A percentile compares a stretch with the other conserved stretches of the same genome.
Conservation (phyloP, 2,113 vertebrate species). For the Trochalopteron elliotii region DNA sequence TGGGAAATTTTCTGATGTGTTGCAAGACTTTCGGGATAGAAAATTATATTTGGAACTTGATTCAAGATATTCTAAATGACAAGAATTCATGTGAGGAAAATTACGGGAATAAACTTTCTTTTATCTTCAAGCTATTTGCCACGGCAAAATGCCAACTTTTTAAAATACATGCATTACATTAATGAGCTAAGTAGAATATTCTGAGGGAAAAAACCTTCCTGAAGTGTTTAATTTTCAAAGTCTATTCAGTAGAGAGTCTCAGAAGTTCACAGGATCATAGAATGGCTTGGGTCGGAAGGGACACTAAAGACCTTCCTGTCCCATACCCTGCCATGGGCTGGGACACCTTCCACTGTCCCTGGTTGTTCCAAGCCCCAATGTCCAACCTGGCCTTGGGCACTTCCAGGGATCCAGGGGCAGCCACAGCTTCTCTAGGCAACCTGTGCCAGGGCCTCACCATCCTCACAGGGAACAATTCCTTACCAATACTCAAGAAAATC, state of each 20-base stretch:
- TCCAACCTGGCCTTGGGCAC: background rate
- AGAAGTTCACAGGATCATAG: background rate
- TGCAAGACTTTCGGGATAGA: background rate
- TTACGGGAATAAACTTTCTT: background rate
- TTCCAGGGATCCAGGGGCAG: background rate
- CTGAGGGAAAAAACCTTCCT: background rate
- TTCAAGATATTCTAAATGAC: background rate
- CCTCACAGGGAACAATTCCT: background rate
- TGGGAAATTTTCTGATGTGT: background rate
- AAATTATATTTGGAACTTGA: background rate
- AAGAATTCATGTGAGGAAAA: background rate
- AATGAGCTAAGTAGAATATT: background rate
- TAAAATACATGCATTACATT: background rate
- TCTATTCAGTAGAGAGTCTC: background rate
- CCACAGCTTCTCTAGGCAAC: background rate
- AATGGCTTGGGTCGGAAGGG: background rate
- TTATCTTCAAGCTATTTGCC: constrained; percentile 21
- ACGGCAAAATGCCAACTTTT: constrained; percentile 34
- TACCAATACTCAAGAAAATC: background rate
- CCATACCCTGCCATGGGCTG: background rate
- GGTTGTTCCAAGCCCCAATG: rapidly evolving
- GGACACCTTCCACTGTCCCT: background rate
- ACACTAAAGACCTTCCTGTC: background rate
- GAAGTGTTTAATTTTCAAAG: background rate
- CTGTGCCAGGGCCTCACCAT: background rate